Evolutionary conservation across 2,888 invertebrate genomes (phyloP).

Genomic region (Dysmachus trigonus): DNA sequence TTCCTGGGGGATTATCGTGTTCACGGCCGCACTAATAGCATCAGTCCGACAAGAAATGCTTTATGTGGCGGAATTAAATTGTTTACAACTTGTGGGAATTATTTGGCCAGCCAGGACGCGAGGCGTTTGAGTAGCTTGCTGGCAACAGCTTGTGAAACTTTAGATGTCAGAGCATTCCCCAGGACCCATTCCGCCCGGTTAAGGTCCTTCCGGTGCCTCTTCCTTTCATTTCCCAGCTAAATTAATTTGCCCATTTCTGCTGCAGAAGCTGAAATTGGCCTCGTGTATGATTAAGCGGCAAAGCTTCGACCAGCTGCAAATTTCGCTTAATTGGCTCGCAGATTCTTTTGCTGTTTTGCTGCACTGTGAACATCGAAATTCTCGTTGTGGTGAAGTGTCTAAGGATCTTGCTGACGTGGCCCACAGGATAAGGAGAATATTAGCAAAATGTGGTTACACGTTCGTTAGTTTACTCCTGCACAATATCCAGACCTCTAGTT

Average conservation of each 20-base stretch:
- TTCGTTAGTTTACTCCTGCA: not conserved
- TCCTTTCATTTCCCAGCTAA: not conserved
- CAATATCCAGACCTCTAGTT: not conserved
- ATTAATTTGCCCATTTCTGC: not conserved
- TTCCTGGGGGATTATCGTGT: not conserved
- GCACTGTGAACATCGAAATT: not conserved
- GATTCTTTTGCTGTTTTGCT: not conserved
- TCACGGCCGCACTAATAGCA: not conserved
- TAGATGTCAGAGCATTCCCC: too few species aligned
- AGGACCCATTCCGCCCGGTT: not conserved
- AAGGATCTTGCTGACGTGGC: not conserved
- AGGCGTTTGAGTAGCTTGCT: not conserved
- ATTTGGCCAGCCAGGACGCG: not conserved
- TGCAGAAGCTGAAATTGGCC: not conserved
- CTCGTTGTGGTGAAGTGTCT: not conserved
- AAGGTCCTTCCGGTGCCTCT: not conserved
- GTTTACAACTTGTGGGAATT: not conserved
- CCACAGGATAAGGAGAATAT: not conserved
- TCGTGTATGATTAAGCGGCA: not conserved
- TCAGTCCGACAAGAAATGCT: not conserved
- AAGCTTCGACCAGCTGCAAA: not conserved
- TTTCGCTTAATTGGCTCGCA: not conserved
- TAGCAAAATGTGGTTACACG: not conserved
- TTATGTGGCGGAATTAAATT: not conserved
- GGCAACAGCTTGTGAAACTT: not conserved